Conservation (phyloP, 1,140 invertebrate genomes). For the Drosophila ambigua region DNA sequence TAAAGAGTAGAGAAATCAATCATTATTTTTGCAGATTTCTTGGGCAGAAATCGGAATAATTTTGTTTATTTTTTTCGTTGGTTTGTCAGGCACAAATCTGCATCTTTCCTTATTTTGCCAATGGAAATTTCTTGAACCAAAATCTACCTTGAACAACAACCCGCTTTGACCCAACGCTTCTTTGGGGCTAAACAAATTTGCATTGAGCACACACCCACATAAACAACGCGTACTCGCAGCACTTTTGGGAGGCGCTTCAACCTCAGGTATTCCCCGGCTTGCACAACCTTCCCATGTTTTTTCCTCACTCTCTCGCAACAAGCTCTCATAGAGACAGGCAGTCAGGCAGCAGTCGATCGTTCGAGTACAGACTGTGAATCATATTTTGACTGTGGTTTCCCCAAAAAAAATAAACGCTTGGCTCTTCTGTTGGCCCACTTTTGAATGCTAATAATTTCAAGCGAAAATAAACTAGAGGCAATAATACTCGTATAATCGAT, state of each 20-base stretch:
- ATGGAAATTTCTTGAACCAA: background rate
- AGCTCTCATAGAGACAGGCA: slow-evolving; percentile 16
- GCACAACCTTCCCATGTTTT: slow-evolving; percentile 62
- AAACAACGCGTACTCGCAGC: slow-evolving; percentile 9
- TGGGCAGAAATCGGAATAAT: no score
- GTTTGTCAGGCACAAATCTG: background rate
- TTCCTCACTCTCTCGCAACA: slow-evolving; percentile 32
- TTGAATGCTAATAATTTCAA: slow-evolving; percentile 58
- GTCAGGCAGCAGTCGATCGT: slow-evolving; percentile 6
- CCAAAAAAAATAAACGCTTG: slow-evolving; percentile 39
- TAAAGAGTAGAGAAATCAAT: no score
- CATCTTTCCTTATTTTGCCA: background rate
- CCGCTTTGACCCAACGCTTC: slow-evolving; percentile 33
- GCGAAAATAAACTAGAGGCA: slow-evolving; percentile 14
- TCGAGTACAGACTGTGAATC: slow-evolving; percentile 55
- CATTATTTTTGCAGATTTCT: no score
- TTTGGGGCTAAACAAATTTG: slow-evolving; percentile 14
- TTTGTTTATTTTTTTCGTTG: no score
- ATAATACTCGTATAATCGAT: slow-evolving; percentile 14
- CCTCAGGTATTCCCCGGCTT: slow-evolving; percentile 66
- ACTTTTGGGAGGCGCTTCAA: background rate
- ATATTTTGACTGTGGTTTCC: slow-evolving; percentile 62
- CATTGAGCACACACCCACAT: slow-evolving; percentile 58
- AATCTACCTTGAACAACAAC: slow-evolving; percentile 29
- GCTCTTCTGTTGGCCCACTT: slow-evolving; percentile 58